Percentiles rank a stretch among this genome's conserved stretches.
Conservation (phyloP, 1,140 invertebrate species). For the Tachypleus tridentatus region DNA sequence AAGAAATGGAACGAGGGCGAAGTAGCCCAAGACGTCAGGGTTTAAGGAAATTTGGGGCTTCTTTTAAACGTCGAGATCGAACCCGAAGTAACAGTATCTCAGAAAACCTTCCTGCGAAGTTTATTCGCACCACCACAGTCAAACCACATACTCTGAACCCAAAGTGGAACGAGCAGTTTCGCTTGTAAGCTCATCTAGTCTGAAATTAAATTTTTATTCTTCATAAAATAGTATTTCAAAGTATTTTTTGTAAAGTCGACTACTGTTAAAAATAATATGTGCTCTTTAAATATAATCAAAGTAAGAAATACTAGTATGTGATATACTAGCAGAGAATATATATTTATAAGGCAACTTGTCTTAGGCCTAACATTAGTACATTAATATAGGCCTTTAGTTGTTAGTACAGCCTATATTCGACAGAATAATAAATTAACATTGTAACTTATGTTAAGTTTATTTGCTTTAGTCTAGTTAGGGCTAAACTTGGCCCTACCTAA, state of each 20-base stretch:
- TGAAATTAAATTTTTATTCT: background rate
- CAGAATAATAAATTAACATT: too few relatives aligned
- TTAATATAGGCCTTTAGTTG: too few relatives aligned
- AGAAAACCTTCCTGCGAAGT: constrained; percentile 72
- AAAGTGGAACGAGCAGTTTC: constrained; percentile 90
- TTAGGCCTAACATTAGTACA: too few relatives aligned
- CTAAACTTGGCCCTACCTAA: background rate
- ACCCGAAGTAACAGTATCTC: constrained; percentile 23
- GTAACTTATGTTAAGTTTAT: background rate
- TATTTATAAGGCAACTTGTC: background rate
- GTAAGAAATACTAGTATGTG: too few relatives aligned
- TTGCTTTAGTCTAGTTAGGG: background rate
- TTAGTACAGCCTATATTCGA: too few relatives aligned
- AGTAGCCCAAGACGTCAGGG: constrained; percentile 14
- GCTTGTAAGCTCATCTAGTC: constrained; percentile 64
- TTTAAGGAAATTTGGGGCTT: constrained; percentile 19
- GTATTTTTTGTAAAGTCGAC: too few relatives aligned
- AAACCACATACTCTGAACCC: constrained; percentile 83
- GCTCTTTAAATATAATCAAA: too few relatives aligned
- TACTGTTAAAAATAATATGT: too few relatives aligned
- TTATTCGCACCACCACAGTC: constrained; percentile 84
- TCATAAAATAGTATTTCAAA: too few relatives aligned
- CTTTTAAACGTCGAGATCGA: constrained; percentile 59
- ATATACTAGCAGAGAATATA: background rate
- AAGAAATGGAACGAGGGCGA: constrained; percentile 7